These are phyloP conservation scores for Whitmania pigra DNA, from an alignment of 1,140 invertebrate genomes.

Conservation along the genomic window DNA sequence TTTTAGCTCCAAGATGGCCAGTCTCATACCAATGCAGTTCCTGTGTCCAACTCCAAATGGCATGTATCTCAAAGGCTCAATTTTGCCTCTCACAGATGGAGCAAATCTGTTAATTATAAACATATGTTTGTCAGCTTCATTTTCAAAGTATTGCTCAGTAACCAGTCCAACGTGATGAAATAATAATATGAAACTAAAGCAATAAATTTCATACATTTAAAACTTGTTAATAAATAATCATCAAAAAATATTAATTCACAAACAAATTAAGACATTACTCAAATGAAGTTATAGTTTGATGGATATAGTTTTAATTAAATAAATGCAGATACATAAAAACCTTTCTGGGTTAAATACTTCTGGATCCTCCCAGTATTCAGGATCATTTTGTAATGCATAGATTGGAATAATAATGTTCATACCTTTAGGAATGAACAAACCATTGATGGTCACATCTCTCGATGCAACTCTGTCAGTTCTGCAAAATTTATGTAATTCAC, in stretches of 20 bases:
- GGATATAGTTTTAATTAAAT: too few relatives aligned
- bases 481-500: conserved; percentile 30
- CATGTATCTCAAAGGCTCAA: conserved; percentile 38
- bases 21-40: conserved; percentile 50
- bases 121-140: too few relatives aligned
- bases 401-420: conserved; percentile 43
- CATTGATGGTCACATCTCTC: conserved; percentile 26
- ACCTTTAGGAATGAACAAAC: conserved; percentile 27
- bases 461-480: conserved; percentile 11
- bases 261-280: too few relatives aligned
- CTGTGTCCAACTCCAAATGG: conserved; percentile 49
- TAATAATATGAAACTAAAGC: not conserved
- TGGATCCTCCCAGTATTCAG: conserved; percentile 40
- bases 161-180: too few relatives aligned
- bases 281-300: too few relatives aligned
- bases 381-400: conserved; percentile 46
- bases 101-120: conserved; percentile 21
- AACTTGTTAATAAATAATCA: too few relatives aligned
- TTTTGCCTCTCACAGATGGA: conserved; percentile 26
- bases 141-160: too few relatives aligned
- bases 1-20: conserved; percentile 56
- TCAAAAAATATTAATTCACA: too few relatives aligned
- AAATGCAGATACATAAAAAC: conserved; percentile 14
- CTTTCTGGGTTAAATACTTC: conserved; percentile 41
- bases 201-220: not conserved